Evolutionary conservation across 2,113 vertebrate species (phyloP), one percentile per base, ranked within the genome.

Genomic region (human): DNA sequence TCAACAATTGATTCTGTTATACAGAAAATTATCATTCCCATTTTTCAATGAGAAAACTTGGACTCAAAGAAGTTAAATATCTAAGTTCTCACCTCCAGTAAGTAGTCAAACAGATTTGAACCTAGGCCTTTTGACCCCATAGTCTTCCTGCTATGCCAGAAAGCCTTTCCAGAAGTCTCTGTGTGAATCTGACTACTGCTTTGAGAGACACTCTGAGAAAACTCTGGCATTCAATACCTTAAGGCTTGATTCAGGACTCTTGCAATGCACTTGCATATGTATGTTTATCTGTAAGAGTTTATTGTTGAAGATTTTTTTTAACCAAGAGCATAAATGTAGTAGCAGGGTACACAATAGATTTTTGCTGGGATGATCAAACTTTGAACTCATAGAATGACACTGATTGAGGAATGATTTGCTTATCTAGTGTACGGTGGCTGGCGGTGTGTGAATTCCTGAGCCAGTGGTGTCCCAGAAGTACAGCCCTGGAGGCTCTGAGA

Each of bases 291-390:
- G 16, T 90, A 66, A 90, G 2, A 6, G 9, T 82, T 76, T 76
- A 17, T 11, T 59, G 43, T 18, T n/a, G 32, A 94, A 32, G 57
- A 35, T 3, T 16, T 55, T 90, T 90, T 89, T 72, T 57, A 75
- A 83, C 88, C 82, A 76, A 94, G 59, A 96, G 23, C 57, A 4
- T 8, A 57, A 66, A 68, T n/a, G 70, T 55, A 61, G 35, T 43
- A 61, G n/a, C 38, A 25, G 30, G 32, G 10, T 45, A 50, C 64
- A 59, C 30, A 52, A 13, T 45, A n/a, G 76, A 48, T 76, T 79
- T 94, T 81, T 75, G n/a, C 73, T 93, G 14, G 27, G 16, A 38
- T 82, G 30, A 43, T n/a, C 57, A 78, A 79, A 45, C 7, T 48
- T 25, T 27, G 38, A 52, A 61, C 32, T 82, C 68, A 48, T 8